Evolutionary conservation across 2,888 invertebrate genomes (phyloP), one percentile per base, ranked within the genome.

Genomic region (Oxycera nigricornis): DNA sequence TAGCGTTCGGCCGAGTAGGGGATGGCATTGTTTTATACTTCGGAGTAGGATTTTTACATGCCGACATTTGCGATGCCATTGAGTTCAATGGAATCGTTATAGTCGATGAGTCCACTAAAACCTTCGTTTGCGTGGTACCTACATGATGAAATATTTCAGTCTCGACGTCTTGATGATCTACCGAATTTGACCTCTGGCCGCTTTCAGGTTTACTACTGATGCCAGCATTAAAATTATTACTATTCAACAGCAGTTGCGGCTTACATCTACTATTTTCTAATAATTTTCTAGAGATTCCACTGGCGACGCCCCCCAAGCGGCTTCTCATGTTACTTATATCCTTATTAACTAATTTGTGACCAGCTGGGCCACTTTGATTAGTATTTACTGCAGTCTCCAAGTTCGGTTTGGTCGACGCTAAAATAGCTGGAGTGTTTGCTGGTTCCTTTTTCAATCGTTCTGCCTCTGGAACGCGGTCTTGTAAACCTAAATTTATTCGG

Each of bases 401-500:
- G 14, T 41, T 65, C 31, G 9, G 24, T 55, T 52, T 52, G 20
- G 70, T 20, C n/a, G 35, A 22, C 14, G 14, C 9, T 41, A 30
- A 41, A 26, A 2, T 24, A 22, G 26, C n/a, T 6, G 22, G 14
- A 17, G 24, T 17, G 50, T 57, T 30, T 22, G 17, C 11, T 20
- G 88, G 86, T 68, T 87, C 88, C 81, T 90, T 91, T 79, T 90
- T 90, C 9, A 88, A 87, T 75, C 89, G 87, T 76, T 89, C 88
- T 9, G 88, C 85, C 78, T 89, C 89, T 1, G 89, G 87, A 39
- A 88, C 82, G 67, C 88, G 85, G 79, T 90, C 91, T 80, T 91
- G 91, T 62, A 92, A 84, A 14, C 90, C 89, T 9, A 90, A 86
- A 79, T 93, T 93, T 77, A 94, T 85, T 73, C 93, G 90, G 1